Evolutionary conservation across 37 sponge, comb jelly and placozoan species (phyloP).

Genomic region (Beroe ovata): DNA sequence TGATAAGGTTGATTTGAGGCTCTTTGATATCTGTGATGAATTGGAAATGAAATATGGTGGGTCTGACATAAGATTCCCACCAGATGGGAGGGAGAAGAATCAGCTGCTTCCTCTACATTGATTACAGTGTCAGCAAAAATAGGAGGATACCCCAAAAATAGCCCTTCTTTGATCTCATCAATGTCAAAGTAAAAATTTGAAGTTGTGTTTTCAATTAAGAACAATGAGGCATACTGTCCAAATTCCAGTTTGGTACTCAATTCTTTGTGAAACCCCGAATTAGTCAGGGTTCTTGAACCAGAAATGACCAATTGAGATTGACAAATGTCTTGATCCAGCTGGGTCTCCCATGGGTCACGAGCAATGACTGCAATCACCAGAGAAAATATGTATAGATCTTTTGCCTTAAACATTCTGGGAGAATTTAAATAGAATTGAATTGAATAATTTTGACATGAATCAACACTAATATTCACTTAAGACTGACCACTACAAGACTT

Average conservation of each 20-base stretch:
- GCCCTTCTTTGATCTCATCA: constrained; percentile 34
- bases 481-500: too few relatives aligned
- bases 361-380: too few relatives aligned
- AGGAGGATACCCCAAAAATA: constrained; percentile 30
- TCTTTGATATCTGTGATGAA: constrained; percentile 59
- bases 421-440: too few relatives aligned
- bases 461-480: too few relatives aligned
- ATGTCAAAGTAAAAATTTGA: constrained; percentile 42
- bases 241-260: constrained; percentile 12
- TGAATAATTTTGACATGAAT: too few relatives aligned
- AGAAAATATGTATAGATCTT: too few relatives aligned
- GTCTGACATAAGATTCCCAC: constrained; percentile 54
- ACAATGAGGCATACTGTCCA: not conserved
- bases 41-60: constrained; percentile 37
- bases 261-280: constrained; percentile 43
- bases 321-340: not conserved
- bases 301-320: not conserved
- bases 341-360: constrained; percentile 36
- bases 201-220: constrained; percentile 49
- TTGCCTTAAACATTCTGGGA: too few relatives aligned
- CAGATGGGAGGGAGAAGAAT: constrained; percentile 11
- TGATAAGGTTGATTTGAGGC: not conserved
- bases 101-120: constrained; percentile 13
- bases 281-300: not conserved
- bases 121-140: constrained; percentile 32